A percentile compares a stretch with the other conserved stretches of the same genome.
Conservation (phyloP, 2,797 vertebrate species). For the Ataeniobius toweri region DNA sequence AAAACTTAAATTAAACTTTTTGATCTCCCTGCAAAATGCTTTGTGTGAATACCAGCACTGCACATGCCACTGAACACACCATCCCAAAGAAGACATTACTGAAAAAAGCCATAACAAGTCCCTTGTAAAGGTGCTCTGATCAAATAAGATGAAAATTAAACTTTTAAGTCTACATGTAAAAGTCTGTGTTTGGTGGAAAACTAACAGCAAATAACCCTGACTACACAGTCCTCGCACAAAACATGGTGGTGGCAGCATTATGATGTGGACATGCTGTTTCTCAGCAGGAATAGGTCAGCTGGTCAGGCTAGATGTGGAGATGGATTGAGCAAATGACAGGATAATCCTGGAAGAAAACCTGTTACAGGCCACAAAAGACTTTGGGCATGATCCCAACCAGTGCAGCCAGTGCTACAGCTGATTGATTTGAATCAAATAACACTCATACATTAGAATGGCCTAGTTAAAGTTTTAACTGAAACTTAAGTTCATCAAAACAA, state of each 20-base stretch:
- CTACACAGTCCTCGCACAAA: not conserved
- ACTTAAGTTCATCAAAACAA: not conserved
- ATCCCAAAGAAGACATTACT: not conserved
- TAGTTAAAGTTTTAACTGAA: not conserved
- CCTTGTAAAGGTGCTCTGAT: not conserved
- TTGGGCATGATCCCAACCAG: too few relatives aligned
- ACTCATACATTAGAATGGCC: not conserved
- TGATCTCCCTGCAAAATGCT: not conserved
- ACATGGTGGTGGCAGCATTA: not conserved
- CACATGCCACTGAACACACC: too few relatives aligned
- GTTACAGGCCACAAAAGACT: too few relatives aligned
- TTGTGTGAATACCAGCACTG: not conserved
- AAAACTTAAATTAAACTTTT: not conserved
- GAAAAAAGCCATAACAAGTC: not conserved
- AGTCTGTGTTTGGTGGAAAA: not conserved
- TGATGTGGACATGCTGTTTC: not conserved
- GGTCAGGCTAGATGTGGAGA: not conserved
- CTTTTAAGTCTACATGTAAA: not conserved
- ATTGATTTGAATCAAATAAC: not conserved
- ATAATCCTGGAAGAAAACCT: too few relatives aligned
- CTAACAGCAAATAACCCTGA: not conserved
- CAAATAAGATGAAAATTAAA: not conserved
- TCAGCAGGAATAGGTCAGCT: not conserved
- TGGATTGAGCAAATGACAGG: not conserved
- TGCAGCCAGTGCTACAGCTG: too few relatives aligned